These are phyloP conservation scores for Chloromyia formosa DNA, from an alignment of 2,888 invertebrate genomes.

Conservation along the genomic window DNA sequence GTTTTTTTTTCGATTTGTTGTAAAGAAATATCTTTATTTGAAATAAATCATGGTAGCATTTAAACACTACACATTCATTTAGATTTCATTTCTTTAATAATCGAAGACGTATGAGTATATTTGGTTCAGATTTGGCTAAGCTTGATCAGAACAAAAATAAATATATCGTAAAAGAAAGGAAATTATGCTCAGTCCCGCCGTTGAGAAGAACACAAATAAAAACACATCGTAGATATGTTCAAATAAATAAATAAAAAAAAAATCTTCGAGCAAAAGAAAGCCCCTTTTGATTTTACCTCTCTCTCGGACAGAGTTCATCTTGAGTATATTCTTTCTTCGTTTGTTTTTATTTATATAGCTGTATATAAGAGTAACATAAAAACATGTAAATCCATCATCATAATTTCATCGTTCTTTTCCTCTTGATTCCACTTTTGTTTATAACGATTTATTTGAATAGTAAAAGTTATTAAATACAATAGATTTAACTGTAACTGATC, in stretches of 20 bases:
- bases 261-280: no score
- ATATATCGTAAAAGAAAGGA: no score
- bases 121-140: constrained; percentile 1
- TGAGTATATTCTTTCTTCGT: no score
- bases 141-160: not conserved
- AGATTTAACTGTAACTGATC: constrained; percentile 39
- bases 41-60: constrained; percentile 18
- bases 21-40: constrained; percentile 14
- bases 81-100: no score
- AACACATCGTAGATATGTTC: no score
- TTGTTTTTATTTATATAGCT: not conserved
- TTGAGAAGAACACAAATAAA: no score
- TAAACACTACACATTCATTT: not conserved
- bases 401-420: constrained; percentile 6
- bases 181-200: no score
- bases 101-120: constrained; percentile 8
- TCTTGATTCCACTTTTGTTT: constrained; percentile 34
- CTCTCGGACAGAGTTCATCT: no score
- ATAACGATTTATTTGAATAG: constrained; percentile 39
- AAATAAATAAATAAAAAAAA: no score
- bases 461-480: constrained; percentile 41
- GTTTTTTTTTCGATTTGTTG: constrained; percentile 4
- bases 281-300: no score
- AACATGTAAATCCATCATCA: constrained; percentile 10
- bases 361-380: constrained; percentile 10